Conservation (phyloP, 2,113 vertebrate genomes). For the Indicator maculatus region DNA sequence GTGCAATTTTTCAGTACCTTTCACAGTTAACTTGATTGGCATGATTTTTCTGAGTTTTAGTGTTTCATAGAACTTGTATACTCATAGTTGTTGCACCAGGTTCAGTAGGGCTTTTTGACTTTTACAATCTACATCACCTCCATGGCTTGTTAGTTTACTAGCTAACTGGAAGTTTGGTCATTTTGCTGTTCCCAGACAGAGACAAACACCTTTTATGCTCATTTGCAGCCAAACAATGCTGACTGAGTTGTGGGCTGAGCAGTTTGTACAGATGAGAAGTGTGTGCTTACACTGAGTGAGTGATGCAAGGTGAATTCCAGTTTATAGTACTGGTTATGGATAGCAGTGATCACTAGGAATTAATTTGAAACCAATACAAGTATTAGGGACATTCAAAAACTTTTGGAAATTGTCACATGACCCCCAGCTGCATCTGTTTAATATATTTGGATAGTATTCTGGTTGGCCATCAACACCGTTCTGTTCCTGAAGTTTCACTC, state of each 20-base stretch:
- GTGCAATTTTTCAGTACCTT: background rate
- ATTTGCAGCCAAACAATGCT: background rate
- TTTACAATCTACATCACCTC: fast-evolving
- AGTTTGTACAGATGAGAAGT: fast-evolving
- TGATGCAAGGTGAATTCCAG: background rate
- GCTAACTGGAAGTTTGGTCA: background rate
- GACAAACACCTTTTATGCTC: background rate
- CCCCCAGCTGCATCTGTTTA: background rate
- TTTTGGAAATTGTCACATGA: background rate
- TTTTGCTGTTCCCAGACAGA: background rate
- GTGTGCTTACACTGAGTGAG: background rate
- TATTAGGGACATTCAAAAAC: background rate
- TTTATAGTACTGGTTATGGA: background rate
- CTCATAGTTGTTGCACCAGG: background rate
- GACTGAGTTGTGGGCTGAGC: background rate
- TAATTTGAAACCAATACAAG: background rate
- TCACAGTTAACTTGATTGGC: background rate
- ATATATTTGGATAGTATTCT: background rate
- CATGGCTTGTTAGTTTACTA: background rate
- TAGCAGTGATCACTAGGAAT: background rate
- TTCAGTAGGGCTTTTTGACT: background rate
- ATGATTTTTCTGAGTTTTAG: background rate
- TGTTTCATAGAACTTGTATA: background rate
- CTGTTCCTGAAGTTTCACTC: background rate
- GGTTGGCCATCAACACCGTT: background rate